Evolutionary conservation across 2,888 invertebrate genomes (phyloP).

Genomic region (Trichogramma dendrolimi): DNA sequence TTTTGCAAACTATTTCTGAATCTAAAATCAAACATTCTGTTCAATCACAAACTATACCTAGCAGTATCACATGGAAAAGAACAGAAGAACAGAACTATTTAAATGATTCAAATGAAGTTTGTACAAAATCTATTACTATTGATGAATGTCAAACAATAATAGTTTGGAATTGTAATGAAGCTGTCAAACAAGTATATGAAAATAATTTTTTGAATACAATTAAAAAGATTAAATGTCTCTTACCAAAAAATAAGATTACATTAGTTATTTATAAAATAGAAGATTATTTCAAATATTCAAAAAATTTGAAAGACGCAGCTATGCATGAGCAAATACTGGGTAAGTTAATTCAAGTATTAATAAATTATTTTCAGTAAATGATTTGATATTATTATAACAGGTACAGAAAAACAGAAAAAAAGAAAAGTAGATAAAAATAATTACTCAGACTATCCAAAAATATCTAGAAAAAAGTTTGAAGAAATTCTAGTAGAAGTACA

Average conservation of each 20-base stretch:
- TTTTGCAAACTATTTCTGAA: slow-evolving; percentile 40
- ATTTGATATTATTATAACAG: background rate
- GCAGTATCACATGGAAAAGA: slow-evolving; percentile 52
- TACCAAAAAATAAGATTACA: slow-evolving; percentile 43
- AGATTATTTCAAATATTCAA: slow-evolving; percentile 44
- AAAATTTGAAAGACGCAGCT: slow-evolving; percentile 29
- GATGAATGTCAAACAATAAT: slow-evolving; percentile 47
- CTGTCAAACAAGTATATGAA: slow-evolving; percentile 44
- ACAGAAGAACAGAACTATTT: slow-evolving; percentile 38
- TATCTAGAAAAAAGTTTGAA: slow-evolving; percentile 49
- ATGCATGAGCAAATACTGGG: slow-evolving; percentile 33
- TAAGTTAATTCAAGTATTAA: slow-evolving; percentile 11
- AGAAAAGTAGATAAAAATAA: slow-evolving; percentile 23
- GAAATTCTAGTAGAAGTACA: slow-evolving; percentile 51
- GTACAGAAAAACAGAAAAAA: slow-evolving; percentile 29
- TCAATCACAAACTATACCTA: slow-evolving; percentile 44
- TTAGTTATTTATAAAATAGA: slow-evolving; percentile 50
- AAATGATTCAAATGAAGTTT: slow-evolving; percentile 36
- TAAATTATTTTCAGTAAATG: background rate
- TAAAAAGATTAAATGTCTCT: slow-evolving; percentile 38
- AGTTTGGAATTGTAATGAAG: slow-evolving; percentile 49
- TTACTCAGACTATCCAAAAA: slow-evolving; percentile 39
- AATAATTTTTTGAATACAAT: slow-evolving; percentile 44
- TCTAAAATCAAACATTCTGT: slow-evolving; percentile 41
- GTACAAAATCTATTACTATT: slow-evolving; percentile 24